Evolutionary conservation across 2,888 invertebrate genomes (phyloP), one percentile per base, ranked within the genome.

Genomic region (Odontothrips loti): DNA sequence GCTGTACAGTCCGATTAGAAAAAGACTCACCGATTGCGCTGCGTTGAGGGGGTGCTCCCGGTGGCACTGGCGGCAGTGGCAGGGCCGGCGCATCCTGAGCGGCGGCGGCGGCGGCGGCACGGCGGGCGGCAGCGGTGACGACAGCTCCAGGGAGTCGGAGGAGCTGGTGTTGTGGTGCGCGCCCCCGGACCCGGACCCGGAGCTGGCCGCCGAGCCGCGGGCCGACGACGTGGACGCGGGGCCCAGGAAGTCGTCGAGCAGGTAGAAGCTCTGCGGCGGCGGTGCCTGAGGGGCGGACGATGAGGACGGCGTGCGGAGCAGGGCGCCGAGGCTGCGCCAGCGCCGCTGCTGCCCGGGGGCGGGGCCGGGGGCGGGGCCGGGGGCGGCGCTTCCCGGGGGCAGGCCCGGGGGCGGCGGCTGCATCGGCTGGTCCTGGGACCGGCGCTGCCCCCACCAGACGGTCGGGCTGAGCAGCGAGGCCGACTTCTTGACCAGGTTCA

Each of bases 191-290:
- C 1, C 86, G 86, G 81, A 88, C 89, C 29, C 87, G 86, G 79
- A 89, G 85, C 81, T 89, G 89, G 82, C 89, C 89, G 82, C 89
- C 89, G 43, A 89, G 85, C 17, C 89, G 86, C 84, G 89, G 89
- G 83, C 89, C 89, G 87, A 84, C 47, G 85, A 86, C 6, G 87
- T 75, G 27, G 68, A 58, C 58, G 58, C 58, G 27, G 68, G 89
- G 23, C 87, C 86, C 79, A 89, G 85, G 81, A 89, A 89, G 82
- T 89, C 89, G 82, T 89, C 89, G 34, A 89, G 85, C 17, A 89
- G 86, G 85, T 89, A 89, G 83, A 89, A 89, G 82, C 88, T 88
- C 83, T 89, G 89, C 6, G 89, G 88, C 29, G 87, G 84, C 34
- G 85, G 86, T 4, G 88, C 86, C 81, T 87, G 86, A 23, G 86